phyloP scores from a whole-genome alignment of 2,888 invertebrate species.

The Campoplex capitator region DNA sequence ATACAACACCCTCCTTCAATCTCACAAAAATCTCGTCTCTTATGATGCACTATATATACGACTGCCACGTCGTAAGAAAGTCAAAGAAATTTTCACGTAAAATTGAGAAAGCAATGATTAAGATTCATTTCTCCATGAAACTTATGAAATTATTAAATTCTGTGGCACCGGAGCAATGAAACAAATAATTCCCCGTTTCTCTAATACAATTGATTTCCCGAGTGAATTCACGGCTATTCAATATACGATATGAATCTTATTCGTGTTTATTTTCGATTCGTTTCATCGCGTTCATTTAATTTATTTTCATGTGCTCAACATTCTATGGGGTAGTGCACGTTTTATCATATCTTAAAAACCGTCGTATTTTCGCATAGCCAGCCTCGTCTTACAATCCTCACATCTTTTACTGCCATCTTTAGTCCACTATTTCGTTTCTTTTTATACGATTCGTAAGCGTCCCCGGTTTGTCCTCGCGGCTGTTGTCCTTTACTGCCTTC shows the following conservation, averaged over 20 bases:
- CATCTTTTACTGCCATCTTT: conserved; percentile 57
- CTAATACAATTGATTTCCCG: background rate
- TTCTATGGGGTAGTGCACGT: background rate
- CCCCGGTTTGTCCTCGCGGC: background rate
- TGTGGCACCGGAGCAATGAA: background rate
- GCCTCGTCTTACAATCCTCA: conserved; percentile 35
- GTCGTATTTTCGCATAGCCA: conserved; percentile 58
- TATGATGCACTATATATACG: background rate
- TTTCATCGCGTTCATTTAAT: conserved; percentile 4
- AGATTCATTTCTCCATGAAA: background rate
- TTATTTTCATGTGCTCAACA: conserved; percentile 40
- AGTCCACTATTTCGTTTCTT: conserved; percentile 3
- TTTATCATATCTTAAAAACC: conserved; percentile 41
- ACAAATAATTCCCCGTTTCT: background rate
- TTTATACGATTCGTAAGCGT: conserved; percentile 31
- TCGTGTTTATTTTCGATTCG: background rate
- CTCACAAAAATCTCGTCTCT: conserved; percentile 22
- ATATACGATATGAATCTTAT: background rate
- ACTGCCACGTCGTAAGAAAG: background rate
- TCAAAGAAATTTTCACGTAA: conserved; percentile 19
- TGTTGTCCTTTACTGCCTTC: conserved; percentile 40
- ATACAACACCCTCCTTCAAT: background rate
- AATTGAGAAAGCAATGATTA: background rate
- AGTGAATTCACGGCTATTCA: background rate
- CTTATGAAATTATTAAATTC: background rate